phyloP scores from a whole-genome alignment of 2,113 vertebrate genomes.

The Pterocles gutturalis region DNA sequence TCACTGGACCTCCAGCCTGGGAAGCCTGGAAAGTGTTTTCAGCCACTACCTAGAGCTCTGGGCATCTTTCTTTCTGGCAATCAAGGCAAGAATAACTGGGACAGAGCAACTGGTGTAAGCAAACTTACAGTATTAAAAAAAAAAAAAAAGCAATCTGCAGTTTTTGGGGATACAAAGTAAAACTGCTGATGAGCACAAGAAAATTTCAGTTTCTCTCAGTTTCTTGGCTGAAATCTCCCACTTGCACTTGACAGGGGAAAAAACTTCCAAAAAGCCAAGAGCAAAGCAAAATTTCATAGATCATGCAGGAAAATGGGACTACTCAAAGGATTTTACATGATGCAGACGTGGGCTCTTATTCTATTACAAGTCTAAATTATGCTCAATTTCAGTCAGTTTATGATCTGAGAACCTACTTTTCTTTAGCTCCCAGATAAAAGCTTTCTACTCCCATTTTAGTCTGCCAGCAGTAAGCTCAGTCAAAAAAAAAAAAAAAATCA shows the following conservation, averaged over 20 bases:
- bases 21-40: background rate
- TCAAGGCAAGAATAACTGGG: background rate
- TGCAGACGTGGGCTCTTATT: background rate
- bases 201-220: background rate
- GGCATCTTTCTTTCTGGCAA: background rate
- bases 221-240: background rate
- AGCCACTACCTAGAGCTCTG: background rate
- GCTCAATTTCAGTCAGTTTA: background rate
- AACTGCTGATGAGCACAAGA: background rate
- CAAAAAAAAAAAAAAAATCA: background rate
- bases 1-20: rapidly evolving
- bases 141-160: background rate
- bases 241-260: background rate
- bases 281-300: background rate
- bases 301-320: background rate
- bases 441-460: background rate
- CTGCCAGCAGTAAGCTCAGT: background rate
- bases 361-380: background rate
- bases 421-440: background rate
- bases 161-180: background rate
- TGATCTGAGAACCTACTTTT: background rate
- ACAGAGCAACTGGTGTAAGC: background rate
- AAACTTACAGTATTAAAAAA: rapidly evolving
- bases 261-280: background rate
- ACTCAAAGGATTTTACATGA: background rate